phyloP scores from a whole-genome alignment of 2,888 invertebrate genomes.

The Lottia gigantea region DNA sequence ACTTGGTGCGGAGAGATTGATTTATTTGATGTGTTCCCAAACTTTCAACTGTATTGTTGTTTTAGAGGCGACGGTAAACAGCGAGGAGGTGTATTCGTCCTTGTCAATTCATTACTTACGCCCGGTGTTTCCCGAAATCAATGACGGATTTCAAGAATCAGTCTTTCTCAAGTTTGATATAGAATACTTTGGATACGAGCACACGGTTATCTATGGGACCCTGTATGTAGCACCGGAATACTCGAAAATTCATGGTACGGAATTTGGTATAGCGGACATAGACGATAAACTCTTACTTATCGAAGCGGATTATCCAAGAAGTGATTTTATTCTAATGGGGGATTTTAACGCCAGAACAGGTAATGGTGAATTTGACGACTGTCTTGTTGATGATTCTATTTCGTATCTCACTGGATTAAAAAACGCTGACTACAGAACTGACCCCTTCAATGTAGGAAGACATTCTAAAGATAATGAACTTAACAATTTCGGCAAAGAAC shows the following conservation, averaged over 20 bases:
- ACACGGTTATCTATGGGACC: not conserved
- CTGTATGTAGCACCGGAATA: not conserved
- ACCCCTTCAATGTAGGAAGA: not conserved
- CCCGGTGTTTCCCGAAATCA: not conserved
- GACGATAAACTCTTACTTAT: not conserved
- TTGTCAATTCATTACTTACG: not conserved
- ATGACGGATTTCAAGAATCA: not conserved
- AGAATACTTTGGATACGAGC: not conserved
- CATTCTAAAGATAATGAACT: not conserved
- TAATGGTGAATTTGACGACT: not conserved
- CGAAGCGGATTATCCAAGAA: not conserved
- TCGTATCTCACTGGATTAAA: not conserved
- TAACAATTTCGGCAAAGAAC: conserved; percentile 4
- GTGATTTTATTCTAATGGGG: not conserved
- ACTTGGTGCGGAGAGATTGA: not conserved
- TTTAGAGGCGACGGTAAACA: not conserved
- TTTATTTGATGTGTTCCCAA: not conserved
- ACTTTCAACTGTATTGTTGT: not conserved
- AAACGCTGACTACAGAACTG: not conserved
- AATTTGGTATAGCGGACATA: not conserved
- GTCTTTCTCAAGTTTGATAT: not conserved
- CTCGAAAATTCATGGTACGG: not conserved
- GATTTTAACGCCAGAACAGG: too few relatives aligned
- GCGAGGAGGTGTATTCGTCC: not conserved
- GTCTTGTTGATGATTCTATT: not conserved